A percentile compares a stretch with the other conserved stretches of the same genome.
These are phyloP conservation scores for Drosophila recens DNA, from an alignment of 2,888 invertebrate genomes.

Conservation along the genomic window DNA sequence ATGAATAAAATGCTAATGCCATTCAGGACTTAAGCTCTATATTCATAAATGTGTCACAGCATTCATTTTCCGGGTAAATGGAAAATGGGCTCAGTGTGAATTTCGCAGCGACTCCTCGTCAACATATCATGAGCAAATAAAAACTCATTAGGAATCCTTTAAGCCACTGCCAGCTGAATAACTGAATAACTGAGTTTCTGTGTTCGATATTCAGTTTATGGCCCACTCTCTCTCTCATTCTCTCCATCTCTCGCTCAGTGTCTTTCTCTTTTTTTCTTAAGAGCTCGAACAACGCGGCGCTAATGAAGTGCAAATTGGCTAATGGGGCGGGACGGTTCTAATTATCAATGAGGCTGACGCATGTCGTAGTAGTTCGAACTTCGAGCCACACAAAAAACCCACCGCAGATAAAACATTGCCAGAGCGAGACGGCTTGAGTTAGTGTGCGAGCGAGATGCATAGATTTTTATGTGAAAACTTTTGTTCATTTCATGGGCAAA, in stretches of 20 bases:
- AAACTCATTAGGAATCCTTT: constrained; percentile 51
- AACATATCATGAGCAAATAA: constrained; percentile 30
- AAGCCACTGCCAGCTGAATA: constrained; percentile 23
- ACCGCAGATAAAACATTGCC: constrained; percentile 20
- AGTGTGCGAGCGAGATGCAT: constrained; percentile 23
- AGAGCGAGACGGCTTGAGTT: constrained; percentile 7
- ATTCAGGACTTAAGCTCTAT: constrained; percentile 17
- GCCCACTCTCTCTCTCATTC: neutral
- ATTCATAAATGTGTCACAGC: constrained; percentile 28
- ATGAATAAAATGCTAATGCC: constrained; percentile 9
- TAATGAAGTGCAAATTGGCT: constrained; percentile 79
- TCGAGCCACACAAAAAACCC: constrained; percentile 11
- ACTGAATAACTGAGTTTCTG: constrained; percentile 29
- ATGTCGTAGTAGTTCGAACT: constrained; percentile 32
- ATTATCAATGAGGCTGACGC: constrained; percentile 67
- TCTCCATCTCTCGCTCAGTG: neutral
- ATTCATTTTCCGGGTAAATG: no score
- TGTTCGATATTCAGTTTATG: constrained; percentile 8
- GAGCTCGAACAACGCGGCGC: constrained; percentile 45
- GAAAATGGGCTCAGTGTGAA: neutral
- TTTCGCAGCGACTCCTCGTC: neutral
- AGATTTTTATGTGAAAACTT: constrained; percentile 77
- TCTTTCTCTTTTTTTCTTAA: neutral
- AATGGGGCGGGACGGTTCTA: constrained; percentile 62
- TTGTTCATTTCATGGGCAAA: constrained; percentile 69